Evolutionary conservation across 2,797 vertebrate species (phyloP), one percentile per base, ranked within the genome.

Genomic region (Xenops minutus): DNA sequence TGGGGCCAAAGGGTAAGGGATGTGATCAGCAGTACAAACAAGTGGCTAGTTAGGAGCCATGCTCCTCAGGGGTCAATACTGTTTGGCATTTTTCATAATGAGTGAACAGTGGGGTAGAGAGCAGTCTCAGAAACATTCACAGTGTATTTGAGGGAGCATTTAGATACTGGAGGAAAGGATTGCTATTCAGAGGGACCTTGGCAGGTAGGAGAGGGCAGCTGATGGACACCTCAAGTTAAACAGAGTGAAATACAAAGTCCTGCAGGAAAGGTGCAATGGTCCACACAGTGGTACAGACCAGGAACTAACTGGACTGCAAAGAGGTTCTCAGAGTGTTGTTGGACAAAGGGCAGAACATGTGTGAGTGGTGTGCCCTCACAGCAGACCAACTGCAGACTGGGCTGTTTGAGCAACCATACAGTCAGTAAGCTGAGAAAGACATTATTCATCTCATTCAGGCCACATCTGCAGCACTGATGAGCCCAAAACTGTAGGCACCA

Each of bases 31-130:
- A 8, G 8, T 22, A 44, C 78, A 32, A 27, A 34, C 23, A 29
- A 8, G 18, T 41, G 30, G 37, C 26, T 19, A 41, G 26, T 18
- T 64, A 21, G 39, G 5, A 54, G 23, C 6, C 0, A 1, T 19
- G 11, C 16, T 75, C 37, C 62, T 54, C 15, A 49, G 32, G 1
- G 0, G 6, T 41, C 3, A 3, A 34, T n/a, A 30, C 3, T 62
- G 4, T 43, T 85, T 4, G 56, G 3, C 17, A 13, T 22, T 59
- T 75, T 63, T 36, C 18, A 54, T 27, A 86, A 62, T 6, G 29
- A 75, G 21, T 69, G 43, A 7, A 46, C 7, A 22, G 26, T 61
- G 21, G 23, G 23, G 37, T 13, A 51, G 36, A 64, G 13, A 14
- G 24, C 22, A 46, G 10, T 58, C 27, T 62, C 58, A 79, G 48